Conservation (phyloP, 2,113 vertebrate species). For the Condylura cristata region DNA sequence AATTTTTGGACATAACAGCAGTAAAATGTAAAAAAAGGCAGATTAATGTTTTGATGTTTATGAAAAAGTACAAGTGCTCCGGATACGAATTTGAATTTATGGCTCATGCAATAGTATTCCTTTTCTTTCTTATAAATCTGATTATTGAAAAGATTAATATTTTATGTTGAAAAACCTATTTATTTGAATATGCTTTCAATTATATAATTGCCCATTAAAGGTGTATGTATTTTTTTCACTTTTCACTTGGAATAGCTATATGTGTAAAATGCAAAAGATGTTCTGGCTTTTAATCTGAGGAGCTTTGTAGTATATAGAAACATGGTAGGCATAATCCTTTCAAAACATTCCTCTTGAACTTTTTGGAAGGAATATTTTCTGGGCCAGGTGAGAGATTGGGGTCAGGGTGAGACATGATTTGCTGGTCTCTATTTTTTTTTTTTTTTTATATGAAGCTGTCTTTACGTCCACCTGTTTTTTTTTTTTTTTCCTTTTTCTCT, state of each 20-base stretch:
- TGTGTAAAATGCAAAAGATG: not conserved
- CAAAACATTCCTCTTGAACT: not conserved
- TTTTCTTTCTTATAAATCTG: conserved; percentile 49
- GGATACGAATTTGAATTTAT: conserved; percentile 47
- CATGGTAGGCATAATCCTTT: not conserved
- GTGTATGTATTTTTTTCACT: not conserved
- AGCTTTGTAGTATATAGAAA: not conserved
- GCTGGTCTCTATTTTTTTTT: not conserved
- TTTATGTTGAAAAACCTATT: conserved; percentile 36
- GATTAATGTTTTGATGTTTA: conserved; percentile 52
- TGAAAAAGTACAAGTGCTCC: conserved; percentile 53
- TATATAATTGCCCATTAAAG: not conserved
- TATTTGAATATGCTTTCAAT: conserved; percentile 32
- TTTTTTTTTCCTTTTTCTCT: not conserved
- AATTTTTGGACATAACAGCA: conserved; percentile 52
- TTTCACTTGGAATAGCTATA: conserved; percentile 7
- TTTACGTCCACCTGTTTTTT: not conserved
- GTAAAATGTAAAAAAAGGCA: conserved; percentile 61
- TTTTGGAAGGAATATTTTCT: not conserved
- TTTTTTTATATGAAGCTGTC: not conserved
- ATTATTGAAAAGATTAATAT: conserved; percentile 40
- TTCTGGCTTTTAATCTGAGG: not conserved
- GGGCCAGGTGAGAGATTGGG: not conserved
- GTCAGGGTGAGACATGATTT: not conserved
- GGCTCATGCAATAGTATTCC: not conserved